Evolutionary conservation across 2,888 invertebrate genomes (phyloP), one percentile per base, ranked within the genome.

Genomic region (Galerucella nymphaeae): DNA sequence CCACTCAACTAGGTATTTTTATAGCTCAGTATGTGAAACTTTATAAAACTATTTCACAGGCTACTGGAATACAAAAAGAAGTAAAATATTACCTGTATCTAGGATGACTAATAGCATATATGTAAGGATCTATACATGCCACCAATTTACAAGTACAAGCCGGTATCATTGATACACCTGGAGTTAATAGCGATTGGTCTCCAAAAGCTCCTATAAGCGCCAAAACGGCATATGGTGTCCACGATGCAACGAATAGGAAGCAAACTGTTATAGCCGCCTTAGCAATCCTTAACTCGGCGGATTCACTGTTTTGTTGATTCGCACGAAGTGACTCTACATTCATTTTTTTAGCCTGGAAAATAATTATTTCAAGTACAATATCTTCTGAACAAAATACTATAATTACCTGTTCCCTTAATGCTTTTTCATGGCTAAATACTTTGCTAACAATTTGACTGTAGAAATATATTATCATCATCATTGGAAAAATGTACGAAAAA

Each of bases 31-130:
- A 30, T 30, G 30, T 30, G 30, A 30, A 30, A 30, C 30, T 30
- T 30, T 5, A 30, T 30, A 30, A 30, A 30, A 30, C 30, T 0
- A 30, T 6, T 30, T 5, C 30, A 30, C 30, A 30, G 6, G 30
- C 6, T 30, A 30, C 6, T 30, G 30, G 6, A 30, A 30, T 30
- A 30, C 30, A 30, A 30, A 30, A 30, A 30, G 5, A 30, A 30
- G 30, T 30, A 30, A 1, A 30, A 30, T 30, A 57, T 75, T 85
- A 93, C 93, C 95, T 91, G 88, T 94, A 94, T 88, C 90, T 93
- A 6, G 96, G 96, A 89, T 97, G 97, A 83, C 95, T 96, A 79
- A 96, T 95, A 5, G 96, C 96, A 81, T 96, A 96, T 2, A 96
- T 92, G 88, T 96, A 95, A 0, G 97, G 97, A 87, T 97, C 96